Percentiles rank a stretch among this genome's conserved stretches.
These are phyloP conservation scores for Sialis lutaria DNA, from an alignment of 2,888 invertebrate genomes.

Conservation along the genomic window DNA sequence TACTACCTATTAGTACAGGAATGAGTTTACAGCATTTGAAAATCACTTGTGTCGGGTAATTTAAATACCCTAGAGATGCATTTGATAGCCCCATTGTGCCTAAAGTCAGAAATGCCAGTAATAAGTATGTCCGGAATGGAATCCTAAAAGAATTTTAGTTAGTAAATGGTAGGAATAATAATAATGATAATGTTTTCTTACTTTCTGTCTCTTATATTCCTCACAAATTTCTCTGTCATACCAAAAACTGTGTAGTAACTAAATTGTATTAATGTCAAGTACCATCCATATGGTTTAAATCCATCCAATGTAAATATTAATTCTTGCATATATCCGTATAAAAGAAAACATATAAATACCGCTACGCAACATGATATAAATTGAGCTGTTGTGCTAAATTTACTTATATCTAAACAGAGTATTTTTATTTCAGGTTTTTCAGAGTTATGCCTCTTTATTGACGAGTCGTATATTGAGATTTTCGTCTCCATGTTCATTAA, in stretches of 20 bases:
- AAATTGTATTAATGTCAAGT: constrained; percentile 84
- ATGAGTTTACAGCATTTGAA: constrained; percentile 96
- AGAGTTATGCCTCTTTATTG: constrained; percentile 10
- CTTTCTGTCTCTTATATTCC: constrained; percentile 40
- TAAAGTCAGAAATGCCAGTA: constrained; percentile 73
- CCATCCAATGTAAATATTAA: constrained; percentile 81
- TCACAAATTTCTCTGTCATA: constrained; percentile 48
- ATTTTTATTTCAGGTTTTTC: constrained; percentile 37
- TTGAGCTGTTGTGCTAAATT: constrained; percentile 45
- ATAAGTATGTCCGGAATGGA: constrained; percentile 59
- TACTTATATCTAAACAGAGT: constrained; percentile 54
- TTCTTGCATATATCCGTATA: constrained; percentile 87
- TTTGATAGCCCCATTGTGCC: constrained; percentile 96
- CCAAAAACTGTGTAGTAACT: constrained; percentile 70
- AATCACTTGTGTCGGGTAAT: constrained; percentile 93
- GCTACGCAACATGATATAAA: constrained; percentile 60
- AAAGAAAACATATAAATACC: constrained; percentile 72
- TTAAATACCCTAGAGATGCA: constrained; percentile 81
- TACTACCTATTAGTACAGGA: constrained; percentile 87
- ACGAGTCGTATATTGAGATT: constrained; percentile 7
- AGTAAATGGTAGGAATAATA: constrained; percentile 1
- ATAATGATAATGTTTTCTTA: constrained; percentile 12
- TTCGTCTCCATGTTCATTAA: constrained; percentile 6
- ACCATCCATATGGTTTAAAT: constrained; percentile 80
- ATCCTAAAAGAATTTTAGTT: constrained; percentile 41